A percentile compares a stretch with the other conserved stretches of the same genome.
Conservation (phyloP, 2,113 vertebrate genomes). For the Forbesichthys papilliferus region DNA sequence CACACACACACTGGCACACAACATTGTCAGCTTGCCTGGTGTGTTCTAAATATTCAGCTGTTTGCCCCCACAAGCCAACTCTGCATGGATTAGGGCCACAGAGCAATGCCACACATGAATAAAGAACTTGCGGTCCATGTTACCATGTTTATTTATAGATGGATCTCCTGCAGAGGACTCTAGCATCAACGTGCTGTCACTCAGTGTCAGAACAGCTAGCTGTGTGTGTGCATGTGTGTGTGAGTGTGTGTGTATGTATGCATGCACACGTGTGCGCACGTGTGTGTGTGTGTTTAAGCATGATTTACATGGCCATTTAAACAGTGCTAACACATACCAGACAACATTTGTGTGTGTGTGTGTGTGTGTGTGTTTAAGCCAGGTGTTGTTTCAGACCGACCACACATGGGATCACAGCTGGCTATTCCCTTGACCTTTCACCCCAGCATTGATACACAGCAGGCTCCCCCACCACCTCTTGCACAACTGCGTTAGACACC, state of each 20-base stretch:
- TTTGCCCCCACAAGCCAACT: neutral
- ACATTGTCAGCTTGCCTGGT: neutral
- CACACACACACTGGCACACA: neutral
- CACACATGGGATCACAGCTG: slow-evolving; percentile 41
- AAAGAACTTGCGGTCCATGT: neutral
- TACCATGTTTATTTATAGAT: neutral
- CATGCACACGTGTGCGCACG: slow-evolving; percentile 2
- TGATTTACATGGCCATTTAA: slow-evolving; percentile 23
- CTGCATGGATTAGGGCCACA: neutral
- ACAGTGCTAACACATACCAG: slow-evolving; percentile 18
- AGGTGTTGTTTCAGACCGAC: slow-evolving; percentile 2
- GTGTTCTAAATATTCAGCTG: neutral
- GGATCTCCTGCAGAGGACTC: no score
- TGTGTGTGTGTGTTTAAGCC: slow-evolving; percentile 9
- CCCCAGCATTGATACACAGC: slow-evolving; percentile 19
- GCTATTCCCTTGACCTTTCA: slow-evolving; percentile 10
- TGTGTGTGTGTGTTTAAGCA: slow-evolving; percentile 27
- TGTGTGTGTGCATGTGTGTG: slow-evolving; percentile 3
- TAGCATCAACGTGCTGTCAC: no score
- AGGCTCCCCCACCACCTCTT: neutral
- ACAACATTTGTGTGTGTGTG: neutral
- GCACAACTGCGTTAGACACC: neutral
- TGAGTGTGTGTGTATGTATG: slow-evolving; percentile 25
- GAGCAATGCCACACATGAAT: no score
- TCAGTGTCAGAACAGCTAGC: slow-evolving; percentile 35